Evolutionary conservation across 2,888 invertebrate species (phyloP), one percentile per base, ranked within the genome.

Genomic region (Cabera pusaria): DNA sequence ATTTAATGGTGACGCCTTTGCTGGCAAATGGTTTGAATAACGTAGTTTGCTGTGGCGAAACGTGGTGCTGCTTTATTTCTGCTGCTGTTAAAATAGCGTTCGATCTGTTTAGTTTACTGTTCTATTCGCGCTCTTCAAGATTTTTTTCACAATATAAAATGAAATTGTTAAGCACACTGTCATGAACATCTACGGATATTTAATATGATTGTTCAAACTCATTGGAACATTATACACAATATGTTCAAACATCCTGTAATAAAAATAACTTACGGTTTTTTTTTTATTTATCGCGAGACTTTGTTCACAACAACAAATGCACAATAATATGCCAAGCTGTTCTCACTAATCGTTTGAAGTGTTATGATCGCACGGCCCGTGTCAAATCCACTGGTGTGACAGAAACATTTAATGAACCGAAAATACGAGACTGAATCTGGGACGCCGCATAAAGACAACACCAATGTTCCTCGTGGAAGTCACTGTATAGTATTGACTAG

Each of bases 31-130:
- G 48, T 82, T 86, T 45, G 86, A 83, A 43, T 86, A 86, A 70
- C 85, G 84, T 60, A 86, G 65, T 60, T 85, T 87, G 71, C 84
- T 78, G 80, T 85, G 87, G 61, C 87, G 85, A 72, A 87, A 87
- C 87, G 87, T 87, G 83, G 74, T 85, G 85, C 64, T 54, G 77
- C 50, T 58, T 76, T 74, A 64, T 60, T 47, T 47, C 50, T 48
- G 27, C 58, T 27, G 40, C 28, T 35, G 53, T 46, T 52, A 23
- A 37, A 53, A 57, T 44, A 41, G 36, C 24, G 29, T 41, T 31
- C 5, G 24, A 27, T 11, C 32, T 9, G 21, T 32, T 10, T 37
- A 26, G 19, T 17, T 20, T 37, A 7, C 21, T n/a, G n/a, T n/a
- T n/a, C n/a, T n/a, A n/a, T n/a, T n/a, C n/a, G n/a, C n/a, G n/a